Evolutionary conservation across 2,888 invertebrate species (phyloP).

Genomic region (Apamea epomidion): DNA sequence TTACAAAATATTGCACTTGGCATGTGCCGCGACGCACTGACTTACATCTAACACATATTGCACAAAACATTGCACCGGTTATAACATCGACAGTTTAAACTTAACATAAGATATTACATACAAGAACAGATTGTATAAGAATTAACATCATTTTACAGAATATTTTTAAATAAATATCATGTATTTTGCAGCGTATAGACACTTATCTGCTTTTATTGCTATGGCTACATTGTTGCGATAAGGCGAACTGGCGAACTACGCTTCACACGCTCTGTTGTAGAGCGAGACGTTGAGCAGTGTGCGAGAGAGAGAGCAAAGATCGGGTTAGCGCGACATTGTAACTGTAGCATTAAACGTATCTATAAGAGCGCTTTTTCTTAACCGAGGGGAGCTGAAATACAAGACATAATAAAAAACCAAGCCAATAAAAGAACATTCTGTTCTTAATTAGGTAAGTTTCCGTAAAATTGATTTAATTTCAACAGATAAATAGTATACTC

Average conservation of each 20-base stretch:
- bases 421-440: neutral
- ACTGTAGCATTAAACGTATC: neutral
- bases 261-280: neutral
- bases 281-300: neutral
- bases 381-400: neutral
- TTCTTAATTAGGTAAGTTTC: neutral
- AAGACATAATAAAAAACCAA: neutral
- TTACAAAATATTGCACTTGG: constrained; percentile 70
- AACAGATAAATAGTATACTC: constrained; percentile 7
- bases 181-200: neutral
- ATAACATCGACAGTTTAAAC: constrained; percentile 59
- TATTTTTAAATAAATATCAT: neutral
- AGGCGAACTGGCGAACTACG: neutral
- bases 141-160: constrained; percentile 32
- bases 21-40: constrained; percentile 63
- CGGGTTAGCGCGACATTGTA: neutral
- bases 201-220: neutral
- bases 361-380: neutral
- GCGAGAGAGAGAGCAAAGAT: neutral
- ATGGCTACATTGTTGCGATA: neutral
- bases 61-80: constrained; percentile 62
- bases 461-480: constrained; percentile 38
- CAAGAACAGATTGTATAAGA: constrained; percentile 9
- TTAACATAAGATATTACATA: constrained; percentile 46
- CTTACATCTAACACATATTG: constrained; percentile 59